Conservation (phyloP, 2,113 vertebrate genomes). For the Rattus norvegicus region GRCr8 NC_086033.1:64643501-64644000, state of each 20-base stretch:
- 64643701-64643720: not conserved
- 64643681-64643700: not conserved
- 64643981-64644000: not conserved
- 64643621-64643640: not conserved
- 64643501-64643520: slow-evolving; percentile 45
- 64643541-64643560: slow-evolving; percentile 68
- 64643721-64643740: not conserved
- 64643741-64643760: not conserved
- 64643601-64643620: not conserved
- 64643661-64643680: not conserved
- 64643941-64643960: not conserved
- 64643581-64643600: not conserved
- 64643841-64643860: not conserved
- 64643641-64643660: not conserved
- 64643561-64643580: slow-evolving; percentile 57
- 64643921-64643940: not conserved
- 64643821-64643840: not conserved
- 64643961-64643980: not conserved
- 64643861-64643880: not conserved
- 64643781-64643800: not conserved
- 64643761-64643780: not conserved
- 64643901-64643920: not conserved
- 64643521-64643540: slow-evolving; percentile 65
- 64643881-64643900: not conserved
- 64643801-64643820: not conserved